Conservation (phyloP, 2,113 vertebrate species). For the Oryzias curvinotus region DNA sequence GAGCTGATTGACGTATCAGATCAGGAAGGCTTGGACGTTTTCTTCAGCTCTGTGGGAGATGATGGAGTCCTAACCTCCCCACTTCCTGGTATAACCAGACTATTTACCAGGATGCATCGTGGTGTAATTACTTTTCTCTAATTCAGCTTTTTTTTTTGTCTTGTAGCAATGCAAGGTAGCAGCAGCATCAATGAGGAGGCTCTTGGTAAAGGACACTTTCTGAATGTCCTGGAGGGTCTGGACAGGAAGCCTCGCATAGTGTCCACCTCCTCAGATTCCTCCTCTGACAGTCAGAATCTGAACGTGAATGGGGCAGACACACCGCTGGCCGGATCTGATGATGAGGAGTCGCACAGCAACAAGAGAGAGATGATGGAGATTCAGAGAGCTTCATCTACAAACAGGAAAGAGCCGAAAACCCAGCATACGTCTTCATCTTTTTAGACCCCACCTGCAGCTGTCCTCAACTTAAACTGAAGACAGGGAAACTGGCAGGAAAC, state of each 20-base stretch:
- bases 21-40: slow-evolving; percentile 90
- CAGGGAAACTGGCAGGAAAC: slow-evolving; percentile 1
- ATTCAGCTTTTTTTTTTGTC: neutral
- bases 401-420: slow-evolving; percentile 21
- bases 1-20: slow-evolving; percentile 91
- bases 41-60: slow-evolving; percentile 85
- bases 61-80: slow-evolving; percentile 72
- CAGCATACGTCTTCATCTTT: slow-evolving; percentile 18
- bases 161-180: slow-evolving; percentile 36
- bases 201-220: slow-evolving; percentile 76
- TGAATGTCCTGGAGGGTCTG: slow-evolving; percentile 66
- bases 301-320: slow-evolving; percentile 80
- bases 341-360: slow-evolving; percentile 58
- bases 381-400: slow-evolving; percentile 21
- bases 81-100: slow-evolving; percentile 72
- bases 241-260: slow-evolving; percentile 84
- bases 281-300: slow-evolving; percentile 82
- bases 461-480: neutral
- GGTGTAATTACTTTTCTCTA: neutral
- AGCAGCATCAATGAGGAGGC: slow-evolving; percentile 56
- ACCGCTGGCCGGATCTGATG: slow-evolving; percentile 83
- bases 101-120: neutral
- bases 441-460: neutral
- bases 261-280: slow-evolving; percentile 86
- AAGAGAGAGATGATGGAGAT: slow-evolving; percentile 55